phyloP scores from a whole-genome alignment of 2,888 invertebrate species.

The Thalpophila matura region DNA sequence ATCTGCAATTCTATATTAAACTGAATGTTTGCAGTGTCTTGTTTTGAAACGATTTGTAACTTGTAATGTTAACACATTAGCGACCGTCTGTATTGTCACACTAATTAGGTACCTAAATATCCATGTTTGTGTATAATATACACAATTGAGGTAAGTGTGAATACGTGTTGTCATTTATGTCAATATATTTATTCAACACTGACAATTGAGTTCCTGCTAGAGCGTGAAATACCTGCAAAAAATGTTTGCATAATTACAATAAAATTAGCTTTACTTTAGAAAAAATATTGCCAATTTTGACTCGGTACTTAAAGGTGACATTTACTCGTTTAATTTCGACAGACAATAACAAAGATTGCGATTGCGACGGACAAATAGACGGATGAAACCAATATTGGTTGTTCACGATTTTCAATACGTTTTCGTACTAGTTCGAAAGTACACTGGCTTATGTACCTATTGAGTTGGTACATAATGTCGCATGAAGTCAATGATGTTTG shows the following conservation, averaged over 20 bases:
- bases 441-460: slow-evolving; percentile 17
- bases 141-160: slow-evolving; percentile 54
- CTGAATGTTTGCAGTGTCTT: slow-evolving; percentile 18
- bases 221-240: slow-evolving; percentile 36
- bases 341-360: slow-evolving; percentile 40
- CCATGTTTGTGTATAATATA: slow-evolving; percentile 26
- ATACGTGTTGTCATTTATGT: slow-evolving; percentile 38
- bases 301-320: slow-evolving; percentile 42
- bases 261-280: slow-evolving; percentile 1
- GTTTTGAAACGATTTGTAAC: slow-evolving; percentile 38
- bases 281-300: slow-evolving; percentile 25
- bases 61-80: slow-evolving; percentile 50
- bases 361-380: slow-evolving; percentile 32
- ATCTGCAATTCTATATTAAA: slow-evolving; percentile 37
- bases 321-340: slow-evolving; percentile 39
- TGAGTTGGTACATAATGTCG: slow-evolving; percentile 26
- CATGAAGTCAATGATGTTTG: slow-evolving; percentile 29
- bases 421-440: slow-evolving; percentile 39
- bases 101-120: slow-evolving; percentile 45
- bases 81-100: slow-evolving; percentile 28
- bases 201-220: slow-evolving; percentile 32
- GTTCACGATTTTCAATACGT: slow-evolving; percentile 32
- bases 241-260: slow-evolving; percentile 20
- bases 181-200: slow-evolving; percentile 50
- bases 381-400: slow-evolving; percentile 38